phyloP scores from a whole-genome alignment of 2,797 vertebrate species.

The Buceros bicornis region DNA sequence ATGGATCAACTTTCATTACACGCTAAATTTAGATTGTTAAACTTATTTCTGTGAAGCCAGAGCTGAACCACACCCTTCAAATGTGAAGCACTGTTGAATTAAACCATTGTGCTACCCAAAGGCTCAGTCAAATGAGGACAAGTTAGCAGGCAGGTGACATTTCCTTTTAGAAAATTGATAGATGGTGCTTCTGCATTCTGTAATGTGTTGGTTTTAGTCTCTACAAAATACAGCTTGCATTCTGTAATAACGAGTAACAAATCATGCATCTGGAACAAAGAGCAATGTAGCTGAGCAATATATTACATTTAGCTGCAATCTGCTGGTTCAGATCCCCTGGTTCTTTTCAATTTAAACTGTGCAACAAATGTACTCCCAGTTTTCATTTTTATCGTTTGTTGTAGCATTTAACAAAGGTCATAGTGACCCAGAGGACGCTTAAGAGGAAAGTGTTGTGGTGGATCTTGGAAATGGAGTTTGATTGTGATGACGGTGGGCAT shows the following conservation, averaged over 20 bases:
- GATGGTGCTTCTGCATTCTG: slow-evolving; percentile 4
- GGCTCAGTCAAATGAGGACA: slow-evolving; percentile 33
- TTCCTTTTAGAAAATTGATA: slow-evolving; percentile 7
- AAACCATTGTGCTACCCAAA: slow-evolving; percentile 20
- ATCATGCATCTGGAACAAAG: slow-evolving; percentile 39
- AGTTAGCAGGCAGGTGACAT: slow-evolving; percentile 12
- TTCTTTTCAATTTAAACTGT: slow-evolving; percentile 51
- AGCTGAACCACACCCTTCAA: slow-evolving; percentile 28
- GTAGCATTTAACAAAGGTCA: slow-evolving; percentile 55
- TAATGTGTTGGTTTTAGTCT: slow-evolving; percentile 23
- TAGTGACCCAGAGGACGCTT: slow-evolving; percentile 53
- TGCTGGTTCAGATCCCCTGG: slow-evolving; percentile 31
- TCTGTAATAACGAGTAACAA: slow-evolving; percentile 44
- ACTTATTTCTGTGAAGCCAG: not conserved
- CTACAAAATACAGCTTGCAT: slow-evolving; percentile 34
- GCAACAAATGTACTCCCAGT: slow-evolving; percentile 45
- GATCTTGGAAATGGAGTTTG: slow-evolving; percentile 43
- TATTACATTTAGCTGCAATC: slow-evolving; percentile 55
- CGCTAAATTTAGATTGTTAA: slow-evolving; percentile 6
- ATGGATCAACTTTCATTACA: not conserved
- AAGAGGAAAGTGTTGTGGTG: slow-evolving; percentile 38
- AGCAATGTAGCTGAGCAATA: not conserved
- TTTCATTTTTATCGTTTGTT: slow-evolving; percentile 57
- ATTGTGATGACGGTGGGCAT: not conserved
- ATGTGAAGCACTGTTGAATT: slow-evolving; percentile 11